Evolutionary conservation across 2,797 vertebrate genomes (phyloP), one percentile per base, ranked within the genome.

Genomic region (Xiphorhynchus erythropygius): DNA sequence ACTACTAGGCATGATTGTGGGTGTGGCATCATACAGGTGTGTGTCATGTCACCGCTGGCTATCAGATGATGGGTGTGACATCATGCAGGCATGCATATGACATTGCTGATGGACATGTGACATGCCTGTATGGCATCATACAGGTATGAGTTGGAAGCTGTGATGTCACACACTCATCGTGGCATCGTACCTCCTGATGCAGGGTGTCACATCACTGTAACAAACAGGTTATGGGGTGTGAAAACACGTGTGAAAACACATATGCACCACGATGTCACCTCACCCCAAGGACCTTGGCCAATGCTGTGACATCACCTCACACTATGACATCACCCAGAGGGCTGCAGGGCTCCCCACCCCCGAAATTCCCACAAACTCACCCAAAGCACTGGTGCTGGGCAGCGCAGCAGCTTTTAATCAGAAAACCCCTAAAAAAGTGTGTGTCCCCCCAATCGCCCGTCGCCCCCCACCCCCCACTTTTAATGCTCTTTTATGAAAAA

Each of bases 401-500:
- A 75, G 71, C 0, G 3, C 53, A 35, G 82, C 89, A 65, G 32
- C 64, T 95, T 95, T 95, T 94, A 95, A 90, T 93, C 92, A 71
- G 59, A 82, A 92, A 95, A 84, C 13, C 84, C 73, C 60, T 77
- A 52, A 75, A 85, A 91, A 90, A 89, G 33, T 30, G 14, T 22
- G 17, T 65, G 11, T 28, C 22, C 22, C 50, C 19, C 37, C 14
- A 2, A 2, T 27, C 8, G 30, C 69, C 56, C 15, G 2, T 39
- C 6, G 5, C 8, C 15, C 81, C 77, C 62, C 24, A 10, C 30
- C 9, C 22, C 47, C 60, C 27, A 28, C 50, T 46, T 93, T 59
- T 84, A 94, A 92, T 84, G 55, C 46, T 77, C n/a, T 67, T 84
- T 92, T 95, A 91, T 77, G 75, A 90, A 95, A 95, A 94, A 77